phyloP scores from a whole-genome alignment of 2,797 vertebrate genomes.

The Silurus lanzhouensis region DNA sequence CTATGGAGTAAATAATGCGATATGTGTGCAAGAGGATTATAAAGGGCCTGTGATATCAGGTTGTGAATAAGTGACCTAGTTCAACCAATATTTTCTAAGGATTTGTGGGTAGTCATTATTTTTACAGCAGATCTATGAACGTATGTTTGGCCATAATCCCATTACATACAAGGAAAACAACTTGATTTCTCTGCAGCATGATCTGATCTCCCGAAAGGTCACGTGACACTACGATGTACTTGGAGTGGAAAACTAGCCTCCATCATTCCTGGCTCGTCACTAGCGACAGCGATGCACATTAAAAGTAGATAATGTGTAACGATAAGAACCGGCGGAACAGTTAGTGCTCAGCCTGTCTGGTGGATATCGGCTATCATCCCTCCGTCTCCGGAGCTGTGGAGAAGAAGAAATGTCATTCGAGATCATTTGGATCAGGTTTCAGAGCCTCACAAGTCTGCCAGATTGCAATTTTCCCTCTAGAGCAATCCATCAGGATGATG shows the following conservation, averaged over 20 bases:
- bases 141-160: too few species aligned
- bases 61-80: too few species aligned
- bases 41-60: too few species aligned
- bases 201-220: not conserved
- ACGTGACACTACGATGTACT: not conserved
- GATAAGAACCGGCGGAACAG: conserved; percentile 18
- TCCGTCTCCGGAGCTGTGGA: conserved; percentile 63
- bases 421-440: conserved; percentile 71
- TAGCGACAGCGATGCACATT: conserved; percentile 27
- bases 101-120: too few species aligned
- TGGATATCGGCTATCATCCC: conserved; percentile 72
- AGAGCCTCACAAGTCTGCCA: conserved; percentile 47
- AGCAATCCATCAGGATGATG: conserved; percentile 24
- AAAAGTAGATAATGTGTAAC: conserved; percentile 20
- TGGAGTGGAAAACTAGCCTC: conserved; percentile 41
- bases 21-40: too few species aligned
- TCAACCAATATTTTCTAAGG: too few species aligned
- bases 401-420: conserved; percentile 68
- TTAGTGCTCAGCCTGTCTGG: conserved; percentile 22
- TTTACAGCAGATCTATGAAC: too few species aligned
- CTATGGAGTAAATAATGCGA: too few species aligned
- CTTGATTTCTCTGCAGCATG: not conserved
- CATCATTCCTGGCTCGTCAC: not conserved
- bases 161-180: too few species aligned
- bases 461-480: conserved; percentile 32